These are phyloP conservation scores for Drepana falcataria DNA, from an alignment of 2,888 invertebrate genomes.

Conservation along the genomic window DNA sequence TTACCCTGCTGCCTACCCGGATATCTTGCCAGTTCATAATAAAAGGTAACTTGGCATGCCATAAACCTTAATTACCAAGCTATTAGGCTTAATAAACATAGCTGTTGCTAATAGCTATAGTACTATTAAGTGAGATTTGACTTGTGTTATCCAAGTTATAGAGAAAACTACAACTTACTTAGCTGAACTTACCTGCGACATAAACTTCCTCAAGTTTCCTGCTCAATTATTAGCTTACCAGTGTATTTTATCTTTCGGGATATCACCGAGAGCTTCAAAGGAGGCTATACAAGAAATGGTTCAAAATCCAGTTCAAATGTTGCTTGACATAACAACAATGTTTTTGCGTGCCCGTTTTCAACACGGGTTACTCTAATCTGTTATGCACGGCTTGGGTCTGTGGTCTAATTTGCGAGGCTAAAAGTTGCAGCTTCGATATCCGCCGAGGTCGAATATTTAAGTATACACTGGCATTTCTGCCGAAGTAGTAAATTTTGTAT, in stretches of 20 bases:
- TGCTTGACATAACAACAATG: background rate
- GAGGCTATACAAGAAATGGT: background rate
- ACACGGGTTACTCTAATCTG: background rate
- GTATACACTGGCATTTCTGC: no score
- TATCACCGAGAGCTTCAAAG: background rate
- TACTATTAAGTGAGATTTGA: background rate
- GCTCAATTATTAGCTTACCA: background rate
- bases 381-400: no score
- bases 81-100: background rate
- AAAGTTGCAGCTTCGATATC: no score
- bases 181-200: background rate
- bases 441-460: no score
- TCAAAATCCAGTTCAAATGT: background rate
- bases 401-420: no score
- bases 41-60: no score
- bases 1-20: no score
- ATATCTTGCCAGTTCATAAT: no score
- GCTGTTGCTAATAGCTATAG: background rate
- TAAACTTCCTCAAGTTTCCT: background rate
- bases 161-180: background rate
- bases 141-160: background rate
- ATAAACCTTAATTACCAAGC: background rate
- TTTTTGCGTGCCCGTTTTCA: background rate
- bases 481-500: no score
- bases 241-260: background rate